Conservation (phyloP, 2,113 vertebrate species). For the Sisor rabdophorus region DNA sequence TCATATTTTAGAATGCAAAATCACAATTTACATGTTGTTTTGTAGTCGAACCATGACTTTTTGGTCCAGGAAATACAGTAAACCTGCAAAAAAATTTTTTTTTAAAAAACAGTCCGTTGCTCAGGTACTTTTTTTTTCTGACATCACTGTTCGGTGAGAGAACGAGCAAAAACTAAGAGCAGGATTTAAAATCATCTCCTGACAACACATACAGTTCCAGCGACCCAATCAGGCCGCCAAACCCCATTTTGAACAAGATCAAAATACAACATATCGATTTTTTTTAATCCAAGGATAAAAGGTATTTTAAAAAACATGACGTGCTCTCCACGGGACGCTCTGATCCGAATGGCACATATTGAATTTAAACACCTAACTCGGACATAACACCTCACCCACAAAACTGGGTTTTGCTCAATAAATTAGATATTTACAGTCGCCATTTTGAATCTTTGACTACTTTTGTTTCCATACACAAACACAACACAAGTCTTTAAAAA, state of each 20-base stretch:
- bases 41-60: background rate
- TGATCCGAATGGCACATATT: constrained; percentile 48
- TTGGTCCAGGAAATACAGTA: constrained; percentile 8
- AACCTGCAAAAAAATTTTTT: background rate
- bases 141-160: constrained; percentile 12
- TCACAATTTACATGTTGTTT: too few relatives aligned
- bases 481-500: constrained; percentile 58
- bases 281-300: constrained; percentile 22
- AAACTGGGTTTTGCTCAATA: constrained; percentile 63
- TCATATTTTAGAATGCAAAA: background rate
- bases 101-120: constrained; percentile 5
- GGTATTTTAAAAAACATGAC: constrained; percentile 27
- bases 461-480: constrained; percentile 61
- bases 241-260: constrained; percentile 12
- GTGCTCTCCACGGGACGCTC: constrained; percentile 46
- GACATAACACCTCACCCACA: constrained; percentile 53
- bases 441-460: constrained; percentile 55
- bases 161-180: constrained; percentile 33
- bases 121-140: constrained; percentile 10
- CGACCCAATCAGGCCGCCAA: constrained; percentile 14
- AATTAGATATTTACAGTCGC: constrained; percentile 76
- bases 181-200: constrained; percentile 40
- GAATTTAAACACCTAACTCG: constrained; percentile 46
- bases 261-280: constrained; percentile 33
- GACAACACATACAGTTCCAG: constrained; percentile 28